Base-by-base conservation (phyloP, 30 jellyfish, hydroid and myxozoan genomes). In the Catostylus mosaicus region DNA sequence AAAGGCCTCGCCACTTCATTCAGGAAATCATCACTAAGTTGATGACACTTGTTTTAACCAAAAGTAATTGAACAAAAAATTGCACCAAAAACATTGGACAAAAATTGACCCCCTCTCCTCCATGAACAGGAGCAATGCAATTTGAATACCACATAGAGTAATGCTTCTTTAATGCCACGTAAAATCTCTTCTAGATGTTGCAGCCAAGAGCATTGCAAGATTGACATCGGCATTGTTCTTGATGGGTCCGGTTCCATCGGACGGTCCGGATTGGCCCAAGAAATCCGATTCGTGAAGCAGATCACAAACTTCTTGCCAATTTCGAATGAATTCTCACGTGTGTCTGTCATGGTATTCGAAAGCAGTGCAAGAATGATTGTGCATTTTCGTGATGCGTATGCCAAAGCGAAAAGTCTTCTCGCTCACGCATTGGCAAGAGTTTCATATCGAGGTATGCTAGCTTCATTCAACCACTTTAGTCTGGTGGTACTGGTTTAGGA, bases 141-240 rank as follows among this genome's bases (percentile, higher is more conserved):
- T n/a, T n/a, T n/a, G n/a, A n/a, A n/a, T n/a, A n/a, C n/a, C n/a
- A n/a, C n/a, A n/a, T n/a, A n/a, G n/a, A n/a, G n/a, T n/a, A n/a
- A n/a, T n/a, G n/a, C n/a, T n/a, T n/a, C n/a, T n/a, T n/a, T n/a
- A n/a, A n/a, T n/a, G n/a, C n/a, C n/a, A n/a, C n/a, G n/a, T n/a
- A n/a, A n/a, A n/a, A n/a, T n/a, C n/a, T n/a, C n/a, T 18, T 54
- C 8, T 18, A 54, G 67, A 7, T 5, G n/a, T 16, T 6, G 67
- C 26, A 19, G 67, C n/a, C 32, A 76, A 19, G 77, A 38, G 51
- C 60, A 22, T 18, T 76, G 88, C 36, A 54, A 57, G 26, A 62
- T 76, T 34, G 88, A 76, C 31, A 79, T 76, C 36, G 88, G 88
- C 24, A 22, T 76, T 60, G 40, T 76, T 5, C 88, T 76, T 30